Evolutionary conservation across 1,140 invertebrate species (phyloP).

Genomic region (Augochlora pura): DNA sequence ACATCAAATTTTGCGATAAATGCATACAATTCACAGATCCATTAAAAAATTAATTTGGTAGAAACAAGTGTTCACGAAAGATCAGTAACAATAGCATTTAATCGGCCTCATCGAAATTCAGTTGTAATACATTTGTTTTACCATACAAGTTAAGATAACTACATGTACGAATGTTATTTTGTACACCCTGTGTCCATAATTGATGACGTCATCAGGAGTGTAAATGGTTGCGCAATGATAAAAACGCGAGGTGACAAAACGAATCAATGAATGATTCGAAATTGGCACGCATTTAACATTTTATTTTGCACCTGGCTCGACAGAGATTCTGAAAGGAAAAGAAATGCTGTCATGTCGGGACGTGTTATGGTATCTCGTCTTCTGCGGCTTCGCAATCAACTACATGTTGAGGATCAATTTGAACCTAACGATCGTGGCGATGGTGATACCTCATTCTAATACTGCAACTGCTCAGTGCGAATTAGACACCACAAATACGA

Average conservation of each 20-base stretch:
- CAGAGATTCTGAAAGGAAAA: constrained; percentile 46
- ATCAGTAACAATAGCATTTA: too few relatives aligned
- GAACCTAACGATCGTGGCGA: constrained; percentile 92
- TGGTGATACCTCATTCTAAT: constrained; percentile 82
- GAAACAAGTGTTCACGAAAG: too few relatives aligned
- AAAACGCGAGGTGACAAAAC: background rate
- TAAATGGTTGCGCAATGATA: background rate
- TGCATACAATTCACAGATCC: too few relatives aligned
- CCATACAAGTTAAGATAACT: background rate
- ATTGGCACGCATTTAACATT: background rate
- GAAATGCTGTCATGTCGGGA: constrained; percentile 74
- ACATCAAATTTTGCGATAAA: too few relatives aligned
- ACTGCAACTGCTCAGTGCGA: constrained; percentile 65
- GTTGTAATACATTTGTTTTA: too few relatives aligned
- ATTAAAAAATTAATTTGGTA: too few relatives aligned
- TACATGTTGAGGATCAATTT: constrained; percentile 92
- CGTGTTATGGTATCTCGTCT: constrained; percentile 85
- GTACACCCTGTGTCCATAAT: background rate
- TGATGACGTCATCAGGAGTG: background rate
- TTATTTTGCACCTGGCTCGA: background rate
- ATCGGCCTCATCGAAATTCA: too few relatives aligned
- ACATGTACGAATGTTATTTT: background rate
- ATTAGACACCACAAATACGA: background rate
- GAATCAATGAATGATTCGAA: background rate
- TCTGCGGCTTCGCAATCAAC: constrained; percentile 88